Evolutionary conservation across 2,888 invertebrate species (phyloP), one percentile per base, ranked within the genome.

Genomic region (Ischnus inquisitorius): DNA sequence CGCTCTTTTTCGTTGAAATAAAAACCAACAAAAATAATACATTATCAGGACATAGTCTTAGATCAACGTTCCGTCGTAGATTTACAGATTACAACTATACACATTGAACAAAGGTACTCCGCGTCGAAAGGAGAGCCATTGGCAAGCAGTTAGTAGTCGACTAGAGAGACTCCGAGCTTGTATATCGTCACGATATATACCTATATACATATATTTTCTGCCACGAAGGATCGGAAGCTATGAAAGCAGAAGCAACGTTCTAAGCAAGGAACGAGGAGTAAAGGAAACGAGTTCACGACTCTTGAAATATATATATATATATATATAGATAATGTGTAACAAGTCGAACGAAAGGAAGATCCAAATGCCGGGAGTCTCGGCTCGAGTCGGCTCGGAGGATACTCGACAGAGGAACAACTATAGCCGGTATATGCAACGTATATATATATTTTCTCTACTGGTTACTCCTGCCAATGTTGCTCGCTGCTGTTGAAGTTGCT

Each of bases 401-500:
- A 12, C 69, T 34, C 48, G 48, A 19, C 34, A 60, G 54, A 72
- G 64, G 19, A 79, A 64, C 82, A 62, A 80, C 68, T 75, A 80
- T 72, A 79, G 39, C 68, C 25, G 54, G 48, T 51, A 19, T 41
- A 71, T 62, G 54, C 25, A 51, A 3, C 57, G 34, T 71, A 51
- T 80, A 43, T 41, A 69, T 65, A 67, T 76, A 68, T 67, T 14
- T 46, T 28, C 4, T 22, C 19, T 8, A 64, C 75, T 64, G 46
- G 75, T 62, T 41, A 60, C 46, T 28, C 28, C 48, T 60, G 72
- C 39, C 68, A 22, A 72, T 72, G 75, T 68, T 65, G 71, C 39
- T 84, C 77, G 48, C 82, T 82, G 81, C 81, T 76, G 82, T 77
- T 71, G 76, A 65, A 77, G 57, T 82, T 72, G 57, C 28, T 82